Conservation (phyloP, 2,888 invertebrate species). For the Drosophila longiperda region DNA sequence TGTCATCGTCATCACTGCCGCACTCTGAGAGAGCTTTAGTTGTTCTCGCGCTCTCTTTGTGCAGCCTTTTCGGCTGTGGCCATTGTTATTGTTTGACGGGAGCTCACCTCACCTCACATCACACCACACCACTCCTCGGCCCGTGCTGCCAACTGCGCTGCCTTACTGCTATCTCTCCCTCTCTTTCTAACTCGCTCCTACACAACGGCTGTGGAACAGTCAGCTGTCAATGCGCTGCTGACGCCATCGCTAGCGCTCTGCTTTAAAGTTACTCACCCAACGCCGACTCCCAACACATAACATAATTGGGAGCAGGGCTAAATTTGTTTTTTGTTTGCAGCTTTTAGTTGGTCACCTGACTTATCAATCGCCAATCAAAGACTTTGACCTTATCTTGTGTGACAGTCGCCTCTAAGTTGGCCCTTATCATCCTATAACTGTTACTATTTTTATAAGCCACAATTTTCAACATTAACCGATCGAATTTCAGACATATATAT, state of each 20-base stretch:
- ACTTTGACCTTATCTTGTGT: conserved; percentile 29
- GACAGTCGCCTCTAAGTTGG: conserved; percentile 2
- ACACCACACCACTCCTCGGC: conserved; percentile 2
- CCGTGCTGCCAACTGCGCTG: background rate
- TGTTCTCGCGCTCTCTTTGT: conserved; percentile 23
- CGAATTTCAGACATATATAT: background rate
- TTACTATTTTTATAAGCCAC: background rate
- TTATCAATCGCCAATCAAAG: conserved; percentile 21
- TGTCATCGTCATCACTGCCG: conserved; percentile 65
- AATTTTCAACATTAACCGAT: background rate
- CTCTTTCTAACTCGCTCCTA: background rate
- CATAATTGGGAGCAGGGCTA: background rate
- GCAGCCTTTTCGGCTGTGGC: conserved; percentile 25
- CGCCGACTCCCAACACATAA: conserved; percentile 29
- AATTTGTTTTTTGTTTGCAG: background rate
- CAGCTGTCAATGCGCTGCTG: conserved; percentile 69
- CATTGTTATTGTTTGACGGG: conserved; percentile 26
- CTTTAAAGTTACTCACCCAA: conserved; percentile 56
- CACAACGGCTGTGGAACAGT: conserved; percentile 10
- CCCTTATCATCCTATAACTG: conserved; percentile 1
- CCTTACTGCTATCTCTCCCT: background rate
- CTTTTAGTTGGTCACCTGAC: conserved; percentile 32
- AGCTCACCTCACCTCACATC: conserved; percentile 1
- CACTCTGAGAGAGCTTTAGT: conserved; percentile 31
- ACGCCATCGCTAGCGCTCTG: conserved; percentile 64